Base-by-base conservation (phyloP, 1,140 invertebrate genomes). In the Pseudachorutes palmiensis region DNA sequence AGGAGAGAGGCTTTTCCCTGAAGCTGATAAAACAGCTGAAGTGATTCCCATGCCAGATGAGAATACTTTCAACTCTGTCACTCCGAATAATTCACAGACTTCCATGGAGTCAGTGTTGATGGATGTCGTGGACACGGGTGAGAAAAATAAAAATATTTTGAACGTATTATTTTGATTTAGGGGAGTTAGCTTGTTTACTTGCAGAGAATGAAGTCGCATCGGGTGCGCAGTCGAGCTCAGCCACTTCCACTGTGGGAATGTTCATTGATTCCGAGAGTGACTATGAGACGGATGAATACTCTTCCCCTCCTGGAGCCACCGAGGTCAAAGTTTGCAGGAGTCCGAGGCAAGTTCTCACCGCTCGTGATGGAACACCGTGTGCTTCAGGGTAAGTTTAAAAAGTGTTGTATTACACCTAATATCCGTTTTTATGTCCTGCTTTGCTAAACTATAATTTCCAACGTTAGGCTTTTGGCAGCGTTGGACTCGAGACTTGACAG, bases 241-340 rank as follows among this genome's bases (percentile, higher is more conserved):
- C 24, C 51, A 41, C 28, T 51, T 49, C 33, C 2, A 33, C 16
- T 45, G 32, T 30, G 16, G 19, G 48, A 24, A 24, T 67, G 19
- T 63, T 30, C 61, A 29, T 85, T 67, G 87, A 88, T 75, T 88
- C 85, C 2, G 86, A 88, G 70, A 86, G 85, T 31, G 86, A 88
- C 73, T 78, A 87, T 26, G 87, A 88, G 71, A 86, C 87, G 63
- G 41, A 67, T 2, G 30, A 62, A 1, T 51, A 48, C 19, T 63
- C 66, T 16, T 66, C 48, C 59, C 62, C 33, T 29, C 51, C 41
- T 22, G 58, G 55, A 55, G 33, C 32, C 22, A 59, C 14, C 16
- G 49, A 41, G 16, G 16, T 28, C 1, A 68, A 64, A 41, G 49
- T 32, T 45, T 24, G 26, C 29, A 31, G 33, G 51, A 49, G 57